Percentiles rank a stretch among this genome's conserved stretches.
phyloP scores from a whole-genome alignment of 2,888 invertebrate genomes.

The Cephalotes varians region DNA sequence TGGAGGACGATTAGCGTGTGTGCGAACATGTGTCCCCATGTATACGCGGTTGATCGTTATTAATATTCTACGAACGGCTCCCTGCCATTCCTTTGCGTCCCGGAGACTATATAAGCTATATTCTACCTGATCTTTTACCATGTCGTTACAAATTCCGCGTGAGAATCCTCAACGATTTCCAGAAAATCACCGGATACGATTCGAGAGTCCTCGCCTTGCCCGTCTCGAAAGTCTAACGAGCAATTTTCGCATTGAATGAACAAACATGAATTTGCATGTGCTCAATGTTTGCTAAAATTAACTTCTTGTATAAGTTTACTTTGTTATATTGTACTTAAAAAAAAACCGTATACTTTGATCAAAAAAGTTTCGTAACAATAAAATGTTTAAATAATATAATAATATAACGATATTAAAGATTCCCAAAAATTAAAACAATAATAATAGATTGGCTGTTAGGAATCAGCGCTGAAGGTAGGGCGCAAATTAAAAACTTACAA shows the following conservation, averaged over 20 bases:
- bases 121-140: constrained; percentile 59
- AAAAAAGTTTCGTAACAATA: not conserved
- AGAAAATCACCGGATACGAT: constrained; percentile 60
- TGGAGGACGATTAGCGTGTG: constrained; percentile 72
- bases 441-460: too few relatives aligned
- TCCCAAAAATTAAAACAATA: too few relatives aligned
- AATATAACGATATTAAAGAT: too few relatives aligned
- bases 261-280: not conserved
- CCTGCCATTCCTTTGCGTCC: constrained; percentile 72
- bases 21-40: constrained; percentile 59
- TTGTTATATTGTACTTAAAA: not conserved
- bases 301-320: not conserved
- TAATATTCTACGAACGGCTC: constrained; percentile 78
- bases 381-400: too few relatives aligned
- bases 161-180: constrained; percentile 64
- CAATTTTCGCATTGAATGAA: constrained; percentile 12
- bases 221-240: constrained; percentile 36
- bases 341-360: not conserved
- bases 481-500: too few relatives aligned
- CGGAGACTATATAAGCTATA: constrained; percentile 49
- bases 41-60: constrained; percentile 74
- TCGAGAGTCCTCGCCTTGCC: constrained; percentile 1
- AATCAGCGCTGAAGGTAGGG: too few relatives aligned
- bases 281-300: not conserved
- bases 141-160: constrained; percentile 69